Evolutionary conservation across 2,113 vertebrate species (phyloP).

Genomic region (Formicarius rufipectus): DNA sequence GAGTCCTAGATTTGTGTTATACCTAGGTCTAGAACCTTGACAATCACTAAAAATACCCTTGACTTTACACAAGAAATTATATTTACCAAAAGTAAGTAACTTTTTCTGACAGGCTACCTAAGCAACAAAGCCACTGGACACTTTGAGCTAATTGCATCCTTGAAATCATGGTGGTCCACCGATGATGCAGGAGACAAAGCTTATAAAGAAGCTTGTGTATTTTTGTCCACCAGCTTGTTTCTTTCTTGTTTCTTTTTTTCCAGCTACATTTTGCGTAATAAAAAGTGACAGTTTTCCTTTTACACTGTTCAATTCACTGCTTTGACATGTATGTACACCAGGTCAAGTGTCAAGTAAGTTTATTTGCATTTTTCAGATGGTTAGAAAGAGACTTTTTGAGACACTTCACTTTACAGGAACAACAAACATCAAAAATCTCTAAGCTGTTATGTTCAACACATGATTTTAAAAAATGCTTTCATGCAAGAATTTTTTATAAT

Average conservation of each 20-base stretch:
- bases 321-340: not conserved
- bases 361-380: not conserved
- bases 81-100: not conserved
- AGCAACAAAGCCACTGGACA: not conserved
- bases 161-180: not conserved
- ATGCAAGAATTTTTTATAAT: not conserved
- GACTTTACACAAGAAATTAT: not conserved
- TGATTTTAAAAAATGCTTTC: not conserved
- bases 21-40: not conserved
- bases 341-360: not conserved
- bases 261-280: not conserved
- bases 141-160: not conserved
- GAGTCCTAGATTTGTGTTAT: not conserved
- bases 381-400: not conserved
- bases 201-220: not conserved
- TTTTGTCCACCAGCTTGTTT: not conserved
- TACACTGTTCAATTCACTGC: not conserved
- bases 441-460: accelerated
- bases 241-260: not conserved
- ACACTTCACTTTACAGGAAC: not conserved
- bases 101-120: not conserved
- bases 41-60: not conserved
- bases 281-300: not conserved
- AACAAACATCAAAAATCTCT: not conserved
- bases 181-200: not conserved